A percentile compares a stretch with the other conserved stretches of the same genome.
Conservation (phyloP, 1,140 invertebrate genomes). For the Hyphantria cunea region DNA sequence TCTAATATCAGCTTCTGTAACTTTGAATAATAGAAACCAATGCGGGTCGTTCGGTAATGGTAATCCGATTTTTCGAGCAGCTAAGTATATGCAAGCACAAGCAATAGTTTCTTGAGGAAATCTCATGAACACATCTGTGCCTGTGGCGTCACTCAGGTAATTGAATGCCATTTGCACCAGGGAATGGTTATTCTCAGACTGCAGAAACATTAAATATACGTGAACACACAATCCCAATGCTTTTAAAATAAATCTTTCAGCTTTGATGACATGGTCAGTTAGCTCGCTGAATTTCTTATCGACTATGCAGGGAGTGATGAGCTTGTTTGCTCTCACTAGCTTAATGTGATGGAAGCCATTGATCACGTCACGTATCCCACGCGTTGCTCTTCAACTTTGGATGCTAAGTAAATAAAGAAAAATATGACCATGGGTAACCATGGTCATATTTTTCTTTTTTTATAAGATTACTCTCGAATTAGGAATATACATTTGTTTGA, state of each 20-base stretch:
- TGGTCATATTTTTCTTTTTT: too few species aligned
- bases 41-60: constrained; percentile 92
- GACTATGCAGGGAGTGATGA: constrained; percentile 94
- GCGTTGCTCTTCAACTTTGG: constrained; percentile 99
- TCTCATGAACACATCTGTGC: constrained; percentile 98
- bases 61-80: constrained; percentile 92
- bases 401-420: constrained; percentile 98
- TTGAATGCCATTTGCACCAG: constrained; percentile 98
- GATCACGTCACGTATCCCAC: constrained; percentile 97
- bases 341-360: constrained; percentile 99
- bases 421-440: too few species aligned
- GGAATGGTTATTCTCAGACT: constrained; percentile 91
- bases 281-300: constrained; percentile 96
- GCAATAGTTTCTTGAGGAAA: constrained; percentile 98
- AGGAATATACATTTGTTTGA: too few species aligned
- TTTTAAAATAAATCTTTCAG: constrained; percentile 96
- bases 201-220: constrained; percentile 95
- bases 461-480: too few species aligned
- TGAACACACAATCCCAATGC: constrained; percentile 99
- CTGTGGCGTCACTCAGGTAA: constrained; percentile 99
- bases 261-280: constrained; percentile 99
- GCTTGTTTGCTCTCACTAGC: constrained; percentile 96
- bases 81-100: constrained; percentile 98
- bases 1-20: constrained; percentile 90
- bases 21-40: constrained; percentile 95